A percentile compares a stretch with the other conserved stretches of the same genome.
Evolutionary conservation across 2,888 invertebrate species (phyloP).

Genomic region (Zygothrica quintamaculata): DNA sequence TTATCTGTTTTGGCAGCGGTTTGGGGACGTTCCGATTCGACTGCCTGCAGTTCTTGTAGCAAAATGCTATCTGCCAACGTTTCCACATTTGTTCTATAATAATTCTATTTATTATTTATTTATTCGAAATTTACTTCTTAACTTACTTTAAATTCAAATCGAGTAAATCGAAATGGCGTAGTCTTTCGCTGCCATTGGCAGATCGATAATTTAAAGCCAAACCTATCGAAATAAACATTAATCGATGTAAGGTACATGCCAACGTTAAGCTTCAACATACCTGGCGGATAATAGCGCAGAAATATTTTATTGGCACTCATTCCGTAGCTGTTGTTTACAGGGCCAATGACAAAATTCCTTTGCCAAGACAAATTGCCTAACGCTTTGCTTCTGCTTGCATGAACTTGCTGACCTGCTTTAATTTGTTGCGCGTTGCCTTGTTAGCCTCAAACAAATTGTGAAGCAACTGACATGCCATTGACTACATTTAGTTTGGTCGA

Average conservation of each 20-base stretch:
- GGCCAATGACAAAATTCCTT: slow-evolving; percentile 41
- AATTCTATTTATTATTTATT: neutral
- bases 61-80: slow-evolving; percentile 64
- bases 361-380: slow-evolving; percentile 6
- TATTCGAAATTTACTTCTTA: neutral
- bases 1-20: neutral
- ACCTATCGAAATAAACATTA: slow-evolving; percentile 79
- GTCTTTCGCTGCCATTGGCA: slow-evolving; percentile 86
- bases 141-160: slow-evolving; percentile 87
- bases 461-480: slow-evolving; percentile 26
- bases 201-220: slow-evolving; percentile 88
- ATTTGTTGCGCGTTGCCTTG: slow-evolving; percentile 61
- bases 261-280: slow-evolving; percentile 77
- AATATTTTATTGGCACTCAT: slow-evolving; percentile 90
- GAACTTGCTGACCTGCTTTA: slow-evolving; percentile 76
- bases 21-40: slow-evolving; percentile 25
- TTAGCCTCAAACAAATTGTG: slow-evolving; percentile 17
- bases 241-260: neutral
- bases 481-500: slow-evolving; percentile 62
- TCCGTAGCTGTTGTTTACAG: slow-evolving; percentile 32
- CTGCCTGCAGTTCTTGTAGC: slow-evolving; percentile 47
- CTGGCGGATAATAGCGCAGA: slow-evolving; percentile 90
- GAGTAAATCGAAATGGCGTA: slow-evolving; percentile 88
- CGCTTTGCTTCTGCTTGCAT: slow-evolving; percentile 3
- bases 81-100: slow-evolving; percentile 57